phyloP scores from a whole-genome alignment of 2,888 invertebrate species.

The Luffia ferchaultella region DNA sequence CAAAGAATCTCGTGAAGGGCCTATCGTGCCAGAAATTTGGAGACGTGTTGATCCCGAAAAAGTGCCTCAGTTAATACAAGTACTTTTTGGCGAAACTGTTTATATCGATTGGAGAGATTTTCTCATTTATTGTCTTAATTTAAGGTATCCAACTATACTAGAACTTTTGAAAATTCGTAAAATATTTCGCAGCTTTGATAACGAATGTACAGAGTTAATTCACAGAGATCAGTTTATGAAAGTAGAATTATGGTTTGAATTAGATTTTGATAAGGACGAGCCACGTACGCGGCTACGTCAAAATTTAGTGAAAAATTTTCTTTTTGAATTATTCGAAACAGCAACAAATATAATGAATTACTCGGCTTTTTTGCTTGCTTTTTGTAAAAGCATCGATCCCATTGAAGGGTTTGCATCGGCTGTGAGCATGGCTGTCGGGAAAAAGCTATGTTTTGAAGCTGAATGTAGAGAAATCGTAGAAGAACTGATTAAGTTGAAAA shows the following conservation, averaged over 20 bases:
- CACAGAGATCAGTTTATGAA: slow-evolving; percentile 33
- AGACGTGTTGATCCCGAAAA: slow-evolving; percentile 41
- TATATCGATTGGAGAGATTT: slow-evolving; percentile 74
- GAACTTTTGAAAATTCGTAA: slow-evolving; percentile 59
- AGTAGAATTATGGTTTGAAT: slow-evolving; percentile 45
- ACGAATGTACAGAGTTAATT: slow-evolving; percentile 36
- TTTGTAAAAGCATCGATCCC: slow-evolving; percentile 67
- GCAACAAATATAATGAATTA: slow-evolving; percentile 62
- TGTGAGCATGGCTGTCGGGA: slow-evolving; percentile 62
- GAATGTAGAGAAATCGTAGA: slow-evolving; percentile 57
- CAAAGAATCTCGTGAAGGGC: slow-evolving; percentile 41
- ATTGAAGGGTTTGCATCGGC: slow-evolving; percentile 66
- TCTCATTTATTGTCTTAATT: slow-evolving; percentile 64
- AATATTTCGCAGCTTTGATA: slow-evolving; percentile 54
- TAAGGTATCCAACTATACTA: slow-evolving; percentile 59
- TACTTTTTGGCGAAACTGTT: slow-evolving; percentile 61
- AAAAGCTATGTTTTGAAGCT: slow-evolving; percentile 49
- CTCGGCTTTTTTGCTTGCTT: slow-evolving; percentile 67
- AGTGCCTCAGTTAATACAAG: slow-evolving; percentile 42
- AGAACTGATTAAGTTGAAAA: slow-evolving; percentile 39
- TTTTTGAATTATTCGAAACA: slow-evolving; percentile 64
- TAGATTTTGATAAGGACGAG: slow-evolving; percentile 30
- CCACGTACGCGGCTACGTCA: slow-evolving; percentile 29
- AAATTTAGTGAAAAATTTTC: slow-evolving; percentile 56
- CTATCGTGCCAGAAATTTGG: slow-evolving; percentile 45